Conservation (phyloP, 1,140 invertebrate species). For the Drosophila miranda region DNA sequence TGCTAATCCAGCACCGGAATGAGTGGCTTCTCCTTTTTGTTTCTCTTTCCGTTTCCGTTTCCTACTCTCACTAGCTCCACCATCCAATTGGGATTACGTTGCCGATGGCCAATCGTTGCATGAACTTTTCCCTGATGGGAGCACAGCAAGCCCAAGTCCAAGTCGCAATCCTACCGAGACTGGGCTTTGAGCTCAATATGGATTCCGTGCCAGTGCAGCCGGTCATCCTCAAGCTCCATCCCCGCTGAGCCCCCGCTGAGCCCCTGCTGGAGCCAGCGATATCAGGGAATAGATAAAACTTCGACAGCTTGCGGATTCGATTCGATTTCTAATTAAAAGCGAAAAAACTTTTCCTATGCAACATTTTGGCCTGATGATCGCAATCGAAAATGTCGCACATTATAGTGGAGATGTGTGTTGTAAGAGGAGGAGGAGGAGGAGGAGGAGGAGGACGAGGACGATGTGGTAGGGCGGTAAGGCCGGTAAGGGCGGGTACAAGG, state of each 20-base stretch:
- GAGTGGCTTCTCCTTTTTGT: no score
- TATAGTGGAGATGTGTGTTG: conserved; percentile 1
- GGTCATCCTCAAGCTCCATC: background rate
- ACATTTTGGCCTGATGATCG: conserved; percentile 56
- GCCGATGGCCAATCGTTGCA: conserved; percentile 30
- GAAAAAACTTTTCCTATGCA: conserved; percentile 50
- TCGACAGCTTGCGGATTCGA: conserved; percentile 51
- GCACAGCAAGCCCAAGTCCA: background rate
- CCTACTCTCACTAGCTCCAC: background rate
- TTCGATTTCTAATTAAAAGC: conserved; percentile 76
- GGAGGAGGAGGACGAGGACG: background rate
- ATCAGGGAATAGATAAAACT: conserved; percentile 56
- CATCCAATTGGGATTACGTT: conserved; percentile 1
- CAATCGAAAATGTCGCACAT: conserved; percentile 61
- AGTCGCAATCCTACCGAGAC: background rate
- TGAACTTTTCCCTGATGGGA: conserved; percentile 23
- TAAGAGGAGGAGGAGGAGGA: background rate
- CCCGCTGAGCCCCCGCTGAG: background rate
- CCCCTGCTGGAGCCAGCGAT: conserved; percentile 4
- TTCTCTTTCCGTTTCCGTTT: background rate
- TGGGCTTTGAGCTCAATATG: no score
- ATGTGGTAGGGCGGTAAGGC: background rate
- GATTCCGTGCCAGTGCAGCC: conserved; percentile 5
- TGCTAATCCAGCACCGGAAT: conserved; percentile 7
- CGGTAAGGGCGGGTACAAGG: no score